Evolutionary conservation across 1,140 invertebrate species (phyloP).

Genomic region (Rhopalosiphum maidis): DNA sequence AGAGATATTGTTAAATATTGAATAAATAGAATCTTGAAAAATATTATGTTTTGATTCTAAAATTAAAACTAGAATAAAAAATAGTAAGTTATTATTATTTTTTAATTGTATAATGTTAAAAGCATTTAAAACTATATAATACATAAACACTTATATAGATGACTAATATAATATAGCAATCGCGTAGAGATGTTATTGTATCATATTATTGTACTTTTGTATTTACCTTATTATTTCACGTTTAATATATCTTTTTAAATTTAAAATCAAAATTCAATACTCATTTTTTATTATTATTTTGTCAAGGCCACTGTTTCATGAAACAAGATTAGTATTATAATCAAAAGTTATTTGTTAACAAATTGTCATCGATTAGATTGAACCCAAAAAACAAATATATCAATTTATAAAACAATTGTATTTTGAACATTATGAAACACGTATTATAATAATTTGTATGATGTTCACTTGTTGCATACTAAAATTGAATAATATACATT

Average conservation of each 20-base stretch:
- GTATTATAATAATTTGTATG: not conserved
- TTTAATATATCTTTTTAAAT: not conserved
- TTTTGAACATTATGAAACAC: not conserved
- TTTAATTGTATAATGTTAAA: no score
- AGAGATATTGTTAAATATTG: no score
- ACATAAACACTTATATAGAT: not conserved
- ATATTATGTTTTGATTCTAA: not conserved
- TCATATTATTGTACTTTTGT: not conserved
- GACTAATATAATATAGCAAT: not conserved
- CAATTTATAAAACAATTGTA: not conserved
- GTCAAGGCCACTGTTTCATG: not conserved
- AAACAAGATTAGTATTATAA: not conserved
- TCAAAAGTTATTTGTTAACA: not conserved
- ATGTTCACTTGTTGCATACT: not conserved
- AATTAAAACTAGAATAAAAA: not conserved
- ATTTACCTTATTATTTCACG: no score
- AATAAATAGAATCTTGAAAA: not conserved
- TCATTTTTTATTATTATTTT: not conserved
- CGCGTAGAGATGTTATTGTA: not conserved
- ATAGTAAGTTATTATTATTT: no score
- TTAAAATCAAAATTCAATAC: not conserved
- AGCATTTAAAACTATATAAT: no score
- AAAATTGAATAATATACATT: not conserved
- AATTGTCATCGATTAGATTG: not conserved
- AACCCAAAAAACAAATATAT: not conserved